Evolutionary conservation across 2,113 vertebrate genomes (phyloP), one percentile per base, ranked within the genome.

Genomic region (Serinus canaria): DNA sequence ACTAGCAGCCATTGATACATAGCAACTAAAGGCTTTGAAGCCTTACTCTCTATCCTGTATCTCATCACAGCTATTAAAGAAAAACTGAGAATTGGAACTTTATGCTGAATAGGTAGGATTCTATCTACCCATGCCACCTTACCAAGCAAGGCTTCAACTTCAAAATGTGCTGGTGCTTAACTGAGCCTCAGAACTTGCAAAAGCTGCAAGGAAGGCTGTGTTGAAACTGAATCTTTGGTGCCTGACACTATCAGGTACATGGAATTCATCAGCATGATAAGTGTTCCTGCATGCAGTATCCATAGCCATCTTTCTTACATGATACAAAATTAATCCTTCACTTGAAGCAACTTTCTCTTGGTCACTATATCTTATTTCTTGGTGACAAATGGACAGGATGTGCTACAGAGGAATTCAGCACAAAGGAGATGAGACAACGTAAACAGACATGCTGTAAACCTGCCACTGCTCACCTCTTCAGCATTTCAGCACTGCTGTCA

Each of bases 221-320:
- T 64, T 90, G 78, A 95, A 94, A 86, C 50, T 1, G 11, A 90
- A 72, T 39, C 15, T 93, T 93, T 68, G 52, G n/a, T 78, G 49
- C 14, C 68, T 95, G 93, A 78, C 31, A 10, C 31, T 53, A 89
- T 39, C 69, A 50, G 58, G 41, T 64, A 82, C 37, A 23, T 10
- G n/a, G 89, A 89, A 97, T 97, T 82, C 63, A 93, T 94, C 92
- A 97, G 88, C 53, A 90, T 96, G 96, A 90, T 89, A 87, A 93
- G 93, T 88, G 92, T 82, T 93, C 37, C 49, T 64, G 85, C 66
- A 33, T n/a, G 39, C 76, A 87, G 73, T 84, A 83, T 81, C 94
- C 81, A 72, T 77, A 86, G 80, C 76, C 62, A 67, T 96, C 90
- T 79, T 90, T 96, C 88, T 89, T 88, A 82, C 2, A 0, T 10